These are phyloP conservation scores for Penaeus vannamei DNA, from an alignment of 1,140 invertebrate genomes.

Conservation along the genomic window DNA sequence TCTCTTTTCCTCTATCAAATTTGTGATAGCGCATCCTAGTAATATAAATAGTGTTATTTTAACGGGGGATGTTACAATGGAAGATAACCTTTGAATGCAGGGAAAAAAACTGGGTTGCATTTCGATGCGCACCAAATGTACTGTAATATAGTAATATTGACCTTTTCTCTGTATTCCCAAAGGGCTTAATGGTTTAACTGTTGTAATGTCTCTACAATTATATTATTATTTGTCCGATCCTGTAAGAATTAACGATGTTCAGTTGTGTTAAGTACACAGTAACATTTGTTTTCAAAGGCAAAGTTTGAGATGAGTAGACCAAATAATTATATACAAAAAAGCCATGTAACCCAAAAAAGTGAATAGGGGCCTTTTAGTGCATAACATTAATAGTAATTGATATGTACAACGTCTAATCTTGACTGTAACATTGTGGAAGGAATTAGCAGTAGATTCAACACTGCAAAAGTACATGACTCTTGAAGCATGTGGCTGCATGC, in stretches of 20 bases:
- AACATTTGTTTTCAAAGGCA: conserved; percentile 33
- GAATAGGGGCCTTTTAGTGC: conserved; percentile 56
- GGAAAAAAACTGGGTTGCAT: conserved; percentile 40
- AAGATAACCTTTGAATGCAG: conserved; percentile 33
- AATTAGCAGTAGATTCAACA: neutral
- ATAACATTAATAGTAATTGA: conserved; percentile 50
- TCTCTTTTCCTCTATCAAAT: conserved; percentile 62
- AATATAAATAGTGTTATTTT: conserved; percentile 65
- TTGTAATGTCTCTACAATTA: conserved; percentile 63
- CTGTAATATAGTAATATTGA: conserved; percentile 63
- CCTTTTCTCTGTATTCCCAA: conserved; percentile 59
- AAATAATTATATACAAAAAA: conserved; percentile 44
- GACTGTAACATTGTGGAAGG: conserved; percentile 36
- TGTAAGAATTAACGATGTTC: conserved; percentile 61
- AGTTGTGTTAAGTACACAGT: conserved; percentile 47
- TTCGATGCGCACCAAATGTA: conserved; percentile 52
- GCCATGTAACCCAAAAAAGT: conserved; percentile 53
- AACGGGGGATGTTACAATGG: conserved; percentile 55
- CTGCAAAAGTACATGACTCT: too few species aligned
- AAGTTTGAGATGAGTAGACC: conserved; percentile 56
- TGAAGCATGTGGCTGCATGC: conserved; percentile 1
- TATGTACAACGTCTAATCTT: conserved; percentile 32
- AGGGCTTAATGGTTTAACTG: conserved; percentile 55
- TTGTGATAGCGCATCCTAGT: conserved; percentile 66
- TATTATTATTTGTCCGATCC: conserved; percentile 57